Evolutionary conservation across 2,797 vertebrate species (phyloP).

Genomic region (Cossypha caffra): DNA sequence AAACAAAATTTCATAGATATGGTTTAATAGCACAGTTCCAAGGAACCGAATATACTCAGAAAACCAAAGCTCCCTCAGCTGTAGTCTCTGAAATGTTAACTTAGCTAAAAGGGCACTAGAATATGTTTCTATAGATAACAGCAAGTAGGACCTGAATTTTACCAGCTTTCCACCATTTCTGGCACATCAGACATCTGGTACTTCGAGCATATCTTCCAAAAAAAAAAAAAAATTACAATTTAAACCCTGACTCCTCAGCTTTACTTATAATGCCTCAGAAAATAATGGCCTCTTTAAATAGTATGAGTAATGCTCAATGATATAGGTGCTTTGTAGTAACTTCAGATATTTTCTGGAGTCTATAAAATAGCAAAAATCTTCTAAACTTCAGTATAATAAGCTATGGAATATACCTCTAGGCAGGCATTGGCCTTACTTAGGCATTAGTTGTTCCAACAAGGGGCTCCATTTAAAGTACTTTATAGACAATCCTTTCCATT

Average conservation of each 20-base stretch:
- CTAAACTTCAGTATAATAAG: neutral
- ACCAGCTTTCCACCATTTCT: neutral
- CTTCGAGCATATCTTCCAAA: neutral
- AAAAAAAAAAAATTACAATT: neutral
- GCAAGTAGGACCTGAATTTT: neutral
- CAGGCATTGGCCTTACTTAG: neutral
- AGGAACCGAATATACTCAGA: neutral
- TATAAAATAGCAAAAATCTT: neutral
- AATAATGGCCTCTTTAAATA: neutral
- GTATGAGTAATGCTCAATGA: neutral
- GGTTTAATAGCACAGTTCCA: neutral
- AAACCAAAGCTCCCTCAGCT: neutral
- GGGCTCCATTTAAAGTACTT: neutral
- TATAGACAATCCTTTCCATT: neutral
- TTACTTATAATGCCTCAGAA: neutral
- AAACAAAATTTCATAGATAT: neutral
- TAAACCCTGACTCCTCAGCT: neutral
- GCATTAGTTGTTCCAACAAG: neutral
- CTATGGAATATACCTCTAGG: neutral
- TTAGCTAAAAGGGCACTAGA: neutral
- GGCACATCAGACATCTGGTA: neutral
- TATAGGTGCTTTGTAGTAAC: neutral
- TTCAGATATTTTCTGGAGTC: neutral
- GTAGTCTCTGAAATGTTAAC: neutral
- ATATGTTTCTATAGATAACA: neutral